Evolutionary conservation across 2,113 vertebrate species (phyloP).

Genomic region (Orthochromis indermauri): DNA sequence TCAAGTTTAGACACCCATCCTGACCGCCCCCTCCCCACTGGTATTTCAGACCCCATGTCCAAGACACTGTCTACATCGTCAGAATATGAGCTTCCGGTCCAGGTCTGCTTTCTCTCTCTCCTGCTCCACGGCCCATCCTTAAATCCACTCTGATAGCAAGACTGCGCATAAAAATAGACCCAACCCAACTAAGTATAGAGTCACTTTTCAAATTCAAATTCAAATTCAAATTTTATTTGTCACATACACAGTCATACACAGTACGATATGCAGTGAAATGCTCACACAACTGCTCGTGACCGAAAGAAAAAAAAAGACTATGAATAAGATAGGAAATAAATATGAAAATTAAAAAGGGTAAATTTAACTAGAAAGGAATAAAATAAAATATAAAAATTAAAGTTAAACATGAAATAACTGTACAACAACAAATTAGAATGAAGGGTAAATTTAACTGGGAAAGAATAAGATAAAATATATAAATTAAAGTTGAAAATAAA

Average conservation of each 20-base stretch:
- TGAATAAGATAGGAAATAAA: background rate
- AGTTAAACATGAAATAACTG: accelerated
- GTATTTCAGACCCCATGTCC: background rate
- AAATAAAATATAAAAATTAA: accelerated
- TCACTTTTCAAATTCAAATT: background rate
- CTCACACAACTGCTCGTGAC: background rate
- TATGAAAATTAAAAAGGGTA: background rate
- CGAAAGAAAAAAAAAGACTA: background rate
- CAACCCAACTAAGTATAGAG: background rate
- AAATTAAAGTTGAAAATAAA: too few species aligned
- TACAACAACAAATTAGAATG: too few species aligned
- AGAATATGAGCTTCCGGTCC: conserved; percentile 26
- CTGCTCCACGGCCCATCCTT: background rate
- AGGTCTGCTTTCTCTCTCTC: background rate
- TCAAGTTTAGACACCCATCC: background rate
- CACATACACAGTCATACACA: background rate
- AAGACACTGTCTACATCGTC: background rate
- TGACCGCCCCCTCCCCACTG: background rate
- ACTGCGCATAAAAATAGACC: background rate
- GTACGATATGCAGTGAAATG: background rate
- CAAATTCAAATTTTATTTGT: background rate
- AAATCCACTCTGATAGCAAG: background rate
- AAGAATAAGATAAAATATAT: too few species aligned
- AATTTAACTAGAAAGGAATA: background rate
- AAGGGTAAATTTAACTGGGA: too few species aligned